Evolutionary conservation across 2,113 vertebrate genomes (phyloP).

Genomic region (Xiphorhynchus elegans): DNA sequence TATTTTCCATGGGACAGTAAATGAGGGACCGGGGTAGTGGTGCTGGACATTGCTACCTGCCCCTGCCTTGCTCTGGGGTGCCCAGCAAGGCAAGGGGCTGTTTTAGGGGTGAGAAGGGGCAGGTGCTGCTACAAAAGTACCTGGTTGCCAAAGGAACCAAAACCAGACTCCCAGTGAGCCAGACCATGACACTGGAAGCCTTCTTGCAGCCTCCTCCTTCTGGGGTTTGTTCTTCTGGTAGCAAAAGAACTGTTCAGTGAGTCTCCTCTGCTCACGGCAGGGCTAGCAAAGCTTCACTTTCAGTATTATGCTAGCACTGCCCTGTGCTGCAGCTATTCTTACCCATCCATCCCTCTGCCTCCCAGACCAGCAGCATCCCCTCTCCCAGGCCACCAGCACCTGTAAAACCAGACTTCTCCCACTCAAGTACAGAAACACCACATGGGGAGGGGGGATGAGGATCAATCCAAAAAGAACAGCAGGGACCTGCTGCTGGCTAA

Average conservation of each 20-base stretch:
- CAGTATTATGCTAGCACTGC: background rate
- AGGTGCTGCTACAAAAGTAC: background rate
- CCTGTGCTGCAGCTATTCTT: background rate
- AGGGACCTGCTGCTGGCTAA: background rate
- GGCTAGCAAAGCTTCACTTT: background rate
- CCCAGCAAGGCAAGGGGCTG: background rate
- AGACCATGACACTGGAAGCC: rapidly evolving
- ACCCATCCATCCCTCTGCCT: background rate
- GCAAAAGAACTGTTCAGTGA: background rate
- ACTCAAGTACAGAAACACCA: background rate
- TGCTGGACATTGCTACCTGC: background rate
- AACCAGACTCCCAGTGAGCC: background rate
- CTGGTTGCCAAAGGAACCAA: background rate
- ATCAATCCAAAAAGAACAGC: background rate
- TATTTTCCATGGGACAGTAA: background rate
- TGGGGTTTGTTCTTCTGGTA: background rate
- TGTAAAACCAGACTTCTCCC: background rate
- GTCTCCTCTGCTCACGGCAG: background rate
- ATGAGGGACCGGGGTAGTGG: background rate
- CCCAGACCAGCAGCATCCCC: background rate
- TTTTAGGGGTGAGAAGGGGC: background rate
- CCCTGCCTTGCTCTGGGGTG: background rate
- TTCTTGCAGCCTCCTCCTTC: background rate
- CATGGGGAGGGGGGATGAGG: background rate
- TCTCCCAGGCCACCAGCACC: background rate